Evolutionary conservation across 92 coral and sea anemone species (phyloP), one percentile per base, ranked within the genome.

Genomic region (Plumapathes pennacea): DNA sequence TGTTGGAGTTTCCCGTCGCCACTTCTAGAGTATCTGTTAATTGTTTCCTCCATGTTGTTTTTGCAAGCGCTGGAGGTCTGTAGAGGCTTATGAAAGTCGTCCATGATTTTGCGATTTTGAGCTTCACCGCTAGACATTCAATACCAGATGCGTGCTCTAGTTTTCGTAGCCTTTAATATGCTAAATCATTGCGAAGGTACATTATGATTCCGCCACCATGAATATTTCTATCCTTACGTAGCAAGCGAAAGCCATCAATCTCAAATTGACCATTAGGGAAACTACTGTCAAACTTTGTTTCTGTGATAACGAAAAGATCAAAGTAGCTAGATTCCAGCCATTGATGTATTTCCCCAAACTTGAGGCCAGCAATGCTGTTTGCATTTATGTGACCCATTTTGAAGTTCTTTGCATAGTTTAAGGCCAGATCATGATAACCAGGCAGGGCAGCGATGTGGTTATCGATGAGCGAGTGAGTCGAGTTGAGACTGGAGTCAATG

Each of bases 1-100:
- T 57, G 60, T 29, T 57, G 19, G 84, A 32, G 57, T 67, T 67
- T 64, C 67, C 26, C 77, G 67, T 57, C 11, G 77, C 77, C 60
- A 58, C 57, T 60, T 67, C 76, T 14, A 67, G 46, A 28, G 48
- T 22, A 23, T 33, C 58, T n/a, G n/a, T n/a, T n/a, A 48, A 20
- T 20, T 63, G 57, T 5, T 32, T 13, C 34, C 21, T 62, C 57
- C 69, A 62, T 7, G 32, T 31, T 17, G 52, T 18, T 17, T 20
- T 47, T 26, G 30, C 33, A 42, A 57, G n/a, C 10, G 24, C 28
- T 12, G 74, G 74, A 12, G 81, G 80, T 63, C 51, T 64, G 39
- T 53, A 74, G 13, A 62, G 27, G n/a, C 74, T 66, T 2, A 38
- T 28, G 4, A 64, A 30, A 29, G 38, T 29, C 9, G 42, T 38